Evolutionary conservation across 1,140 invertebrate genomes (phyloP).

Genomic region (Venustaconcha ellipsiformis): DNA sequence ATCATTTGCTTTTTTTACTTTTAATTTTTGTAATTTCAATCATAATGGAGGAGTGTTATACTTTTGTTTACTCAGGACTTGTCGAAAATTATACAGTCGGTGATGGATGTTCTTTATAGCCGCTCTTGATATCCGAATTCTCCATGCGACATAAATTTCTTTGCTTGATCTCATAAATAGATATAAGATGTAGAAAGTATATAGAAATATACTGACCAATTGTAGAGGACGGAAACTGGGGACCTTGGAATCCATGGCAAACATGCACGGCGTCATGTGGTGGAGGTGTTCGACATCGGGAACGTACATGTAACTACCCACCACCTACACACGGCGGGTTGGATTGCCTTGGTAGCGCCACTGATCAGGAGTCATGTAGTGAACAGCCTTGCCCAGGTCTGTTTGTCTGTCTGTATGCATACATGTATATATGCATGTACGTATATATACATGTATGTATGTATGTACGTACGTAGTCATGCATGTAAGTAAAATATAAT

Average conservation of each 20-base stretch:
- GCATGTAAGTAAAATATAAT: too few relatives aligned
- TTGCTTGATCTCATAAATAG: background rate
- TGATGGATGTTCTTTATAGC: background rate
- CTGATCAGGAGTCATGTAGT: constrained; percentile 50
- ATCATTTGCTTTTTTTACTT: too few relatives aligned
- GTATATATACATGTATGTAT: too few relatives aligned
- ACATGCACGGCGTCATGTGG: constrained; percentile 51
- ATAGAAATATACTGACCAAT: constrained; percentile 4
- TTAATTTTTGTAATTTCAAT: too few relatives aligned
- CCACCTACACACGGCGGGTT: constrained; percentile 57
- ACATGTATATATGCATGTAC: too few relatives aligned
- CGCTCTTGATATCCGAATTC: background rate
- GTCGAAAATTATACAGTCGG: constrained; percentile 3
- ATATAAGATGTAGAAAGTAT: background rate
- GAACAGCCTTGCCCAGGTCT: constrained; percentile 55
- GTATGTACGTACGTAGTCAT: too few relatives aligned
- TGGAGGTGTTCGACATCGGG: constrained; percentile 43
- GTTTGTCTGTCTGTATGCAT: too few relatives aligned
- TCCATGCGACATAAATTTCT: background rate
- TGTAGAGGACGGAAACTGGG: constrained; percentile 64
- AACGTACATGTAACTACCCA: constrained; percentile 60
- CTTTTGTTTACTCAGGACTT: too few relatives aligned
- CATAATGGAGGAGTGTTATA: too few relatives aligned
- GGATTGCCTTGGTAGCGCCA: constrained; percentile 42
- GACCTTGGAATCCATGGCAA: constrained; percentile 59